Percentiles rank a stretch among this genome's conserved stretches.
Conservation (phyloP, 2,888 invertebrate species). For the Herminia tarsipennalis region DNA sequence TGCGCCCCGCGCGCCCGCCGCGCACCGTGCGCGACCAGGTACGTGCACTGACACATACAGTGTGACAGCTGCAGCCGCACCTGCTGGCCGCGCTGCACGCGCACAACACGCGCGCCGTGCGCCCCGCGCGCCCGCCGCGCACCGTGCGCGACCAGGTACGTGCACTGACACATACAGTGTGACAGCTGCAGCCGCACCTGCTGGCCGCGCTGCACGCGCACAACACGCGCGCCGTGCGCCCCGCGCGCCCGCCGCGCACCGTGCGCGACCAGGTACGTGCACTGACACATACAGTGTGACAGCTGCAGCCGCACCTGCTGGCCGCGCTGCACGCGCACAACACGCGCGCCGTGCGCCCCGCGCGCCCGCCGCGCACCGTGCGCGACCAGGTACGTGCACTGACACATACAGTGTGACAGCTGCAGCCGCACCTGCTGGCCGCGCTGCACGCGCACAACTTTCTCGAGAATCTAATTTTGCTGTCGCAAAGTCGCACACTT, state of each 20-base stretch:
- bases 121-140: too few relatives aligned
- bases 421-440: not conserved
- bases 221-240: too few relatives aligned
- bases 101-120: conserved; percentile 62
- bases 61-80: conserved; percentile 89
- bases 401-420: not conserved
- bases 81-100: conserved; percentile 79
- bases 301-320: not conserved
- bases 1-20: too few relatives aligned
- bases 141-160: conserved; percentile 45
- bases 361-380: too few relatives aligned
- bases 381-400: too few relatives aligned
- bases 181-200: not conserved
- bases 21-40: conserved; percentile 47
- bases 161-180: not conserved
- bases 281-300: not conserved
- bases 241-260: too few relatives aligned
- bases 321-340: too few relatives aligned
- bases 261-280: too few relatives aligned
- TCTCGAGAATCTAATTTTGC: too few relatives aligned
- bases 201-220: not conserved
- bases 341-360: too few relatives aligned
- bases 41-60: not conserved
- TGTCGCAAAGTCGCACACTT: too few relatives aligned
- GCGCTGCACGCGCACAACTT: too few relatives aligned